These are phyloP conservation scores for Aporrectodea caliginosa DNA, from an alignment of 1,140 invertebrate species.

Conservation along the genomic window DNA sequence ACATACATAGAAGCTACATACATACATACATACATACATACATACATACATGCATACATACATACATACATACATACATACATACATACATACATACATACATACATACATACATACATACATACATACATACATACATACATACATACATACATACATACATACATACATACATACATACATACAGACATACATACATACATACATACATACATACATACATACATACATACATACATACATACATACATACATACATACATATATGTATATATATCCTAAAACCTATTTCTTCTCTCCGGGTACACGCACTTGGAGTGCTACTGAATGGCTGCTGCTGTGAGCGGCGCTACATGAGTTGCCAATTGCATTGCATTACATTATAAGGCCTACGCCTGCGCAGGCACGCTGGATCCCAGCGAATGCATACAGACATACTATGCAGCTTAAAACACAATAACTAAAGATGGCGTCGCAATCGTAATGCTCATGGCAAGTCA, in stretches of 20 bases:
- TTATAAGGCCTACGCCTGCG: no score
- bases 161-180: background rate
- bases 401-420: no score
- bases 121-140: background rate
- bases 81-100: background rate
- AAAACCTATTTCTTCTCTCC: background rate
- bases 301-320: no score
- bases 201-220: background rate
- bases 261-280: background rate
- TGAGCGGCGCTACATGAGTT: no score
- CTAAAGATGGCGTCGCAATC: no score
- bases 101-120: background rate
- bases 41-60: background rate
- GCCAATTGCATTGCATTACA: no score
- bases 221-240: background rate
- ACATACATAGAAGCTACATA: background rate
- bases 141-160: background rate
- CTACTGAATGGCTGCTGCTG: no score
- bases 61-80: background rate
- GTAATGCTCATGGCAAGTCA: no score
- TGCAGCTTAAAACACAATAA: no score
- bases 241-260: background rate
- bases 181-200: background rate
- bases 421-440: no score
- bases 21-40: background rate